Conservation (phyloP, 2,888 invertebrate species). For the Noctua comes region DNA sequence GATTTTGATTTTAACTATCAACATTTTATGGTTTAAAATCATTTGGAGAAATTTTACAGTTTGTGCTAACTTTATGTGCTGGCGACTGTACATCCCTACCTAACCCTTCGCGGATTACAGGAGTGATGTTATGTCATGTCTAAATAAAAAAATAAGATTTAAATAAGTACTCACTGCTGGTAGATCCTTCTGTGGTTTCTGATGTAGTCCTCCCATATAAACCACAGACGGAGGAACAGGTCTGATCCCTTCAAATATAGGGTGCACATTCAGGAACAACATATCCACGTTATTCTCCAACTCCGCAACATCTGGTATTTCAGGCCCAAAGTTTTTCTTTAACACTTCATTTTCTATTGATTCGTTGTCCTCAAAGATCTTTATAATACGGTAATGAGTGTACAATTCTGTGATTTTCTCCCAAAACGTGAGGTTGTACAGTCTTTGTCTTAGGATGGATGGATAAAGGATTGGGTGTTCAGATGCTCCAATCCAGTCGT, state of each 20-base stretch:
- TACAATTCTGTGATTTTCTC: conserved; percentile 70
- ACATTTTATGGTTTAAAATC: no score
- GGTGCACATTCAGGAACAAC: conserved; percentile 70
- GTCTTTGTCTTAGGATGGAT: conserved; percentile 48
- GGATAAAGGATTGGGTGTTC: conserved; percentile 72
- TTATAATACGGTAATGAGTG: conserved; percentile 41
- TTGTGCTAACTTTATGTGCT: no score
- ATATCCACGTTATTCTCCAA: conserved; percentile 70
- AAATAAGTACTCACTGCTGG: conserved; percentile 65
- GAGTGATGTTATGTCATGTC: neutral
- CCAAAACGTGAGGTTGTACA: conserved; percentile 68
- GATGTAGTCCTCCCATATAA: conserved; percentile 72
- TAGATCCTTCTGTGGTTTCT: conserved; percentile 63
- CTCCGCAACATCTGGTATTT: conserved; percentile 61
- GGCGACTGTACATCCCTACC: neutral
- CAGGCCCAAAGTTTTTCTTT: conserved; percentile 59
- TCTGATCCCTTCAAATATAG: conserved; percentile 70
- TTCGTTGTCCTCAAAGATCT: conserved; percentile 19
- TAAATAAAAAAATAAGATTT: neutral
- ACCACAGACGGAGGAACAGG: conserved; percentile 72
- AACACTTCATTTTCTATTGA: conserved; percentile 52
- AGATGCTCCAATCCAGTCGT: conserved; percentile 68
- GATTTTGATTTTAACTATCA: no score
- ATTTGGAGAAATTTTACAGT: no score
- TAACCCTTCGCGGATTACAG: neutral